A percentile compares a stretch with the other conserved stretches of the same genome.
Conservation (phyloP, 2,113 vertebrate genomes). For the Sebastes fasciatus region DNA sequence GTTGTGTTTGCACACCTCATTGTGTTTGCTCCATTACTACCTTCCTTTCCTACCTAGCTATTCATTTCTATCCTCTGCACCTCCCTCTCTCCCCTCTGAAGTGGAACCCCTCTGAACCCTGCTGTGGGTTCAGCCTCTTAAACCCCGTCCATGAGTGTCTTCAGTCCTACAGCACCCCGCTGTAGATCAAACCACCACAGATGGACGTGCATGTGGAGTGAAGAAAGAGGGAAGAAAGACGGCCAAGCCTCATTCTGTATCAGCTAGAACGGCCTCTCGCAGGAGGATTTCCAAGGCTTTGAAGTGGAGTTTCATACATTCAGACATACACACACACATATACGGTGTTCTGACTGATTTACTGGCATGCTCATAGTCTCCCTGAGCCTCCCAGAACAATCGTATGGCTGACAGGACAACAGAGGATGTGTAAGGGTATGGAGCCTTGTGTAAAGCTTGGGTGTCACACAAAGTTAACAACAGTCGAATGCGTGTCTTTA, state of each 20-base stretch:
- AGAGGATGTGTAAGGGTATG: slow-evolving; percentile 1
- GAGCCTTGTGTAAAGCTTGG: slow-evolving; percentile 10
- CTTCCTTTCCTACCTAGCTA: not conserved
- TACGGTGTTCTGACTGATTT: slow-evolving; percentile 43
- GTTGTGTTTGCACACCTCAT: too few relatives aligned
- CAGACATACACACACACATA: slow-evolving; percentile 14
- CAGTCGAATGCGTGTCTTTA: slow-evolving; percentile 33
- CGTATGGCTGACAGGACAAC: slow-evolving; percentile 7
- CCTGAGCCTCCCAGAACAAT: slow-evolving; percentile 5
- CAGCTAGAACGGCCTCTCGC: slow-evolving; percentile 6
- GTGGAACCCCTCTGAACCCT: not conserved
- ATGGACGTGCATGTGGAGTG: slow-evolving; percentile 2
- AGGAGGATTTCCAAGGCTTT: slow-evolving; percentile 30
- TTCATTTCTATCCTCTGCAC: not conserved
- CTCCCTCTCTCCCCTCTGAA: not conserved
- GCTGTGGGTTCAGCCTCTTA: slow-evolving; percentile 1
- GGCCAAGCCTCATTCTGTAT: not conserved
- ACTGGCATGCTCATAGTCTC: slow-evolving; percentile 23
- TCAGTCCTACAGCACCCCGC: slow-evolving; percentile 10
- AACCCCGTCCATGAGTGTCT: slow-evolving; percentile 4
- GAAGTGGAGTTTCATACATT: slow-evolving; percentile 19
- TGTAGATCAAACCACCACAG: slow-evolving; percentile 44
- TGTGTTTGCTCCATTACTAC: not conserved
- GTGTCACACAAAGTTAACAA: slow-evolving; percentile 37
- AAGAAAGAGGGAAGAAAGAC: not conserved